Percentiles rank a stretch among this genome's conserved stretches.
Evolutionary conservation across 2,888 invertebrate genomes (phyloP).

Genomic region (Lottia scabra): DNA sequence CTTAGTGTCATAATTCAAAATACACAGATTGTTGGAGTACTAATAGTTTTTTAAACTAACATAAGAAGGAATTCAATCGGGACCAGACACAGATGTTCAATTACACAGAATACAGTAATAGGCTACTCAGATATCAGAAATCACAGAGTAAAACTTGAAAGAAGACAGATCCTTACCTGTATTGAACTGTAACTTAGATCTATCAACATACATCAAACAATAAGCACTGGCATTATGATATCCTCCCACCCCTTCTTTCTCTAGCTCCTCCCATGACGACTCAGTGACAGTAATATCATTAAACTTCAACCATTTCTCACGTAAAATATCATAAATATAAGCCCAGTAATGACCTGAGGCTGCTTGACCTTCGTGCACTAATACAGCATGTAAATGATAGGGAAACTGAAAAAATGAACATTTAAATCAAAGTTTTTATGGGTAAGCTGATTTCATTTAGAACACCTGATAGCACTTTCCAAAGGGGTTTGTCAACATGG

Average conservation of each 20-base stretch:
- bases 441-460: too few relatives aligned
- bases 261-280: conserved; percentile 69
- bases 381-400: conserved; percentile 70
- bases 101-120: too few relatives aligned
- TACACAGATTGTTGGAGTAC: too few relatives aligned
- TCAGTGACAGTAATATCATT: conserved; percentile 71
- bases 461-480: too few relatives aligned
- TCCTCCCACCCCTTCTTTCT: conserved; percentile 70
- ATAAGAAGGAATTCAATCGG: too few relatives aligned
- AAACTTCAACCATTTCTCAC: conserved; percentile 69
- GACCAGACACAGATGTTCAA: too few relatives aligned
- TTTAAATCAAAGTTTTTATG: too few relatives aligned
- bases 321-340: conserved; percentile 67
- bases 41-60: too few relatives aligned
- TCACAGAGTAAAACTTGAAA: too few relatives aligned
- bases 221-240: conserved; percentile 71
- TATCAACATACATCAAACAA: conserved; percentile 70
- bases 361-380: conserved; percentile 72
- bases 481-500: too few relatives aligned
- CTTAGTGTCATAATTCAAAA: too few relatives aligned
- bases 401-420: conserved; percentile 56
- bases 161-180: conserved; percentile 15
- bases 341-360: conserved; percentile 72
- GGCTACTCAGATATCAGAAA: too few relatives aligned
- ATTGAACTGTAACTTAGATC: conserved; percentile 36